These are phyloP conservation scores for Nannobrachium achirus DNA, from an alignment of 2,113 vertebrate genomes.

Conservation along the genomic window DNA sequence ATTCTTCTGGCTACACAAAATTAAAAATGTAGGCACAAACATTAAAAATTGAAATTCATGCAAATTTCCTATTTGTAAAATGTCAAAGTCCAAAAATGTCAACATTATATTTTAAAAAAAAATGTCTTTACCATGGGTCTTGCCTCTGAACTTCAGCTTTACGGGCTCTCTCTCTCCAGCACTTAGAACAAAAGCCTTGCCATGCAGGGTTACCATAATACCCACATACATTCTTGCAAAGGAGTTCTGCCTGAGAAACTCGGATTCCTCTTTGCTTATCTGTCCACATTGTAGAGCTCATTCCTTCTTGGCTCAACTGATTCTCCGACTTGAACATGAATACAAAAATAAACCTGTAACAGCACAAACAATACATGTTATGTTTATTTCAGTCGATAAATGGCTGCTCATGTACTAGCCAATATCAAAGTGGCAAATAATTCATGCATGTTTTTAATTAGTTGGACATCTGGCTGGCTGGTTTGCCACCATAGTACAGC, in stretches of 20 bases:
- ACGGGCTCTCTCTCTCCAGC: slow-evolving; percentile 77
- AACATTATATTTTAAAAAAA: no score
- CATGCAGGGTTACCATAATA: slow-evolving; percentile 83
- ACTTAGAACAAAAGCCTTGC: slow-evolving; percentile 84
- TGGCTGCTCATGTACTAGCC: no score
- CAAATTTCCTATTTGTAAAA: neutral
- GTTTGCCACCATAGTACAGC: no score
- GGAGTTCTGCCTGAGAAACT: slow-evolving; percentile 76
- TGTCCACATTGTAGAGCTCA: slow-evolving; percentile 62
- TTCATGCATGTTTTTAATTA: no score
- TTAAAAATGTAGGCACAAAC: slow-evolving; percentile 2
- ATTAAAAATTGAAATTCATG: neutral
- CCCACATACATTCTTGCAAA: slow-evolving; percentile 80
- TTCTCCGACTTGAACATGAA: slow-evolving; percentile 22
- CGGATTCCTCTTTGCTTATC: slow-evolving; percentile 76
- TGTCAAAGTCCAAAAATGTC: no score
- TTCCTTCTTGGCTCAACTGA: neutral
- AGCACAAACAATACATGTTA: no score
- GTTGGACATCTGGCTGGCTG: no score
- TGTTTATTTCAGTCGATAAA: no score
- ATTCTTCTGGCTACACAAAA: slow-evolving; percentile 43
- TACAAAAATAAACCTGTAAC: neutral
- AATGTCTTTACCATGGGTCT: slow-evolving; percentile 58
- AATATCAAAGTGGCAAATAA: no score
- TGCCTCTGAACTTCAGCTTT: slow-evolving; percentile 48